Base-by-base conservation (phyloP, 2,888 invertebrate species). In the Keiferia lycopersicella region DNA sequence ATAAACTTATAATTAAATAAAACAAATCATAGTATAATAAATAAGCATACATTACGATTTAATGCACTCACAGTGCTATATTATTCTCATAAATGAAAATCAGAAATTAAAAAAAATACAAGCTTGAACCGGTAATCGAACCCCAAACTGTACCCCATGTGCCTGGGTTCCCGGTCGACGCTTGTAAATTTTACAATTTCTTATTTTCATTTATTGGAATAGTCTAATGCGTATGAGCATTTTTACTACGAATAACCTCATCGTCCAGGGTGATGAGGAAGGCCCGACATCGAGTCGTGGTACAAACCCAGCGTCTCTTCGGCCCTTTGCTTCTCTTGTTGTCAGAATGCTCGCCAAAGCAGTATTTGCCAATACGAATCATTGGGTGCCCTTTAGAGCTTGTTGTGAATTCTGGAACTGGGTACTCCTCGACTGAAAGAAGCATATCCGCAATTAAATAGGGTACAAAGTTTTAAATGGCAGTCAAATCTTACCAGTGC, bases 261-360 rank as follows among this genome's bases (percentile, higher is more conserved):
- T 41, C n/a, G 3, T 14, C 41, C 0, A 41, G 11, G 41, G 41
- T 41, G 41, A 41, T 41, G 41, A 41, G 41, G n/a, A n/a, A 20
- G 12, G 59, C 59, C 1, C 41, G 41, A 26, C 59, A 59, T 12
- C 41, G 22, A 8, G 41, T 10, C 8, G 22, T 41, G 3, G 16
- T 59, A 18, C 74, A 72, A 14, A 63, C 67, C 73, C 75, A 74
- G 1, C 67, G 64, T 0, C 69, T 63, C 64, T 70, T 69, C 0
- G 60, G 41, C 0, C 74, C 73, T 8, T 38, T 65, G 11, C 67
- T 67, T 2, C 66, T 62, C 45, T 67, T 68, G 38, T 71, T 69
- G 63, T 68, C 41, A 3, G 41, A 41, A 41, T 41, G 41, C 6
- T 41, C 41, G 48, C 48, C 10, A 18, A 48, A 48, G 48, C 48